A percentile compares a stretch with the other conserved stretches of the same genome.
Evolutionary conservation across 2,888 invertebrate species (phyloP).

Genomic region (Campaea margaritaria): DNA sequence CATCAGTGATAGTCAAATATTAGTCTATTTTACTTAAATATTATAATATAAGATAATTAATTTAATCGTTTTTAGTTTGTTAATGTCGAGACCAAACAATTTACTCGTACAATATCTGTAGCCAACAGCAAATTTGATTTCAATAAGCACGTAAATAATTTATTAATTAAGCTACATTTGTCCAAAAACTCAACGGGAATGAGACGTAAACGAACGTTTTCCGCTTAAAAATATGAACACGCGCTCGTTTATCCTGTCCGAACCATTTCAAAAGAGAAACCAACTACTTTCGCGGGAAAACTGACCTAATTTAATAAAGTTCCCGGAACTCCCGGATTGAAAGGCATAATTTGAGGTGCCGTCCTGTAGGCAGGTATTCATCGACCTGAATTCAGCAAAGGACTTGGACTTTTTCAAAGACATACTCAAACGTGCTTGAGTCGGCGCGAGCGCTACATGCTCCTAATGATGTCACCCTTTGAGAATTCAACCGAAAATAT

Average conservation of each 20-base stretch:
- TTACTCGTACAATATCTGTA: too few relatives aligned
- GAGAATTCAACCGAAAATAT: slow-evolving; percentile 66
- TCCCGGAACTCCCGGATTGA: slow-evolving; percentile 20
- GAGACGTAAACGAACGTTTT: too few relatives aligned
- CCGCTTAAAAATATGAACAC: slow-evolving; percentile 2
- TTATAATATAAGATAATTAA: too few relatives aligned
- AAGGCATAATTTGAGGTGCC: slow-evolving; percentile 21
- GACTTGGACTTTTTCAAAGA: slow-evolving; percentile 47
- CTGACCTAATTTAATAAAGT: slow-evolving; percentile 25
- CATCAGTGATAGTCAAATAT: too few relatives aligned
- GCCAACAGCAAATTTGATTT: too few relatives aligned
- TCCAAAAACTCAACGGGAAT: not conserved
- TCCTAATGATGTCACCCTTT: slow-evolving; percentile 71
- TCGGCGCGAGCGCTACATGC: slow-evolving; percentile 35
- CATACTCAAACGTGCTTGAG: slow-evolving; percentile 39
- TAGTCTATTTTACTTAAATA: too few relatives aligned
- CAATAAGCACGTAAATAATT: too few relatives aligned
- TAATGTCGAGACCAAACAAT: too few relatives aligned
- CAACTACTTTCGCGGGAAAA: slow-evolving; percentile 19
- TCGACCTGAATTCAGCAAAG: slow-evolving; percentile 29
- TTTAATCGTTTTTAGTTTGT: too few relatives aligned
- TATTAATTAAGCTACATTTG: too few relatives aligned
- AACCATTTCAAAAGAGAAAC: slow-evolving; percentile 6
- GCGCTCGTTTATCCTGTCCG: not conserved
- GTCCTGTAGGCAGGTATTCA: slow-evolving; percentile 15